Evolutionary conservation across 2,113 vertebrate species (phyloP).

Genomic region (Camelus bactrianus): DNA sequence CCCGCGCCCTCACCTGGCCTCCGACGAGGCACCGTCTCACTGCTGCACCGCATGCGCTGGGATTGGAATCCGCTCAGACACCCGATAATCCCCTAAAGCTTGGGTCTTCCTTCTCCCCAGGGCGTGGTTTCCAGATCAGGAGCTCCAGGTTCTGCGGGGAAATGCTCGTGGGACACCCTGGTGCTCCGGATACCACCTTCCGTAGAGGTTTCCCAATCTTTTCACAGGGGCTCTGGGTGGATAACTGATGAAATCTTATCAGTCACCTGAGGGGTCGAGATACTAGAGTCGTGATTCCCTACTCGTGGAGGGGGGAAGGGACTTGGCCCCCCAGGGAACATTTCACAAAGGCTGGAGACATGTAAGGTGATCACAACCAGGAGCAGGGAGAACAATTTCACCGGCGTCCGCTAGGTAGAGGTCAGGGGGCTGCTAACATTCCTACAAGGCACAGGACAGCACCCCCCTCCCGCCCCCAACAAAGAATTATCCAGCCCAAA

Average conservation of each 20-base stretch:
- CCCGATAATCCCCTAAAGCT: not conserved
- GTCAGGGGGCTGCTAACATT: not conserved
- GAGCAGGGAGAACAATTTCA: not conserved
- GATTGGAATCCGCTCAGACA: not conserved
- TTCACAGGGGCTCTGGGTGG: not conserved
- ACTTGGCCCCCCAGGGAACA: not conserved
- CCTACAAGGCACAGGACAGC: not conserved
- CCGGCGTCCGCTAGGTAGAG: not conserved
- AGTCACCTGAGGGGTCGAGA: not conserved
- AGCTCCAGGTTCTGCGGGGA: not conserved
- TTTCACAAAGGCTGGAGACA: not conserved
- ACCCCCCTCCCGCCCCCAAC: not conserved
- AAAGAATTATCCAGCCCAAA: not conserved
- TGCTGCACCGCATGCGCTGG: not conserved
- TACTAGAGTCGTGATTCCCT: not conserved
- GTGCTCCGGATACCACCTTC: not conserved
- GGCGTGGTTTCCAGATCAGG: not conserved
- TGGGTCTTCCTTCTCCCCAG: not conserved
- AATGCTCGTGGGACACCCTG: not conserved
- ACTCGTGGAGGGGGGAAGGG: no score
- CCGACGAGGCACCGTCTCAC: not conserved
- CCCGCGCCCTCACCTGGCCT: not conserved
- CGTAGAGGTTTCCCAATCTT: not conserved
- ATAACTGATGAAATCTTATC: not conserved
- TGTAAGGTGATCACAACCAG: not conserved